These are phyloP conservation scores for Lacerta agilis DNA, from an alignment of 2,797 vertebrate genomes.

Conservation along the genomic window DNA sequence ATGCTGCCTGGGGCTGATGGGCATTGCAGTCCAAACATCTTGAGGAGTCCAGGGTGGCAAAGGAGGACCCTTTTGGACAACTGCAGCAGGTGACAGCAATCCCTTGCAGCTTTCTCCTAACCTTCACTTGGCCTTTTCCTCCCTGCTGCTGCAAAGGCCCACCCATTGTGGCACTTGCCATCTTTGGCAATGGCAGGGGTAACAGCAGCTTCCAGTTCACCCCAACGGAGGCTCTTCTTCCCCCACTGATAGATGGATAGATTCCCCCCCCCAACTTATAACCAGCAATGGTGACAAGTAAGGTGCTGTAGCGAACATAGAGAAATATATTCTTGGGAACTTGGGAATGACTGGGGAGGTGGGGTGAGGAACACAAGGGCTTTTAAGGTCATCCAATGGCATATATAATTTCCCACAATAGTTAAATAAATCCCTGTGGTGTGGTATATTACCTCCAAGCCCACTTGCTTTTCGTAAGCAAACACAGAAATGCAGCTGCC, in stretches of 20 bases:
- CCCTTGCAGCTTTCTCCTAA: not conserved
- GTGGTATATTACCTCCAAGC: slow-evolving; percentile 56
- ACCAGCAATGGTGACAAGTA: not conserved
- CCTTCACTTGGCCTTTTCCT: not conserved
- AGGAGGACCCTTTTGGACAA: too few species aligned
- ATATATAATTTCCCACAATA: slow-evolving; percentile 4
- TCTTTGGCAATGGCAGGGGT: not conserved
- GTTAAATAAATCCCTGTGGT: slow-evolving; percentile 36
- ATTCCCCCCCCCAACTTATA: not conserved
- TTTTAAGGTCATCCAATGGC: slow-evolving; percentile 1
- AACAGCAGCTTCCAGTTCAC: not conserved
- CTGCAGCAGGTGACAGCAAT: too few species aligned
- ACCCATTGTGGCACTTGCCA: too few species aligned
- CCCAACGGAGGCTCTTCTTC: too few species aligned
- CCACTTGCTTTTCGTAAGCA: slow-evolving; percentile 63
- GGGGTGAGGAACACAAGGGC: not conserved
- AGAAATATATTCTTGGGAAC: not conserved
- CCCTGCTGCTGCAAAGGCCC: not conserved
- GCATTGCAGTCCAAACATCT: too few species aligned
- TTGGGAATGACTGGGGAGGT: not conserved
- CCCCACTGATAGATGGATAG: not conserved
- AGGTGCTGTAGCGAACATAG: too few species aligned
- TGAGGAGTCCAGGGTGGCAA: too few species aligned
- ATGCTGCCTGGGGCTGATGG: too few species aligned
- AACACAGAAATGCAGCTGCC: slow-evolving; percentile 68